phyloP scores from a whole-genome alignment of 2,797 vertebrate species.

The Pogonophryne albipinna region DNA sequence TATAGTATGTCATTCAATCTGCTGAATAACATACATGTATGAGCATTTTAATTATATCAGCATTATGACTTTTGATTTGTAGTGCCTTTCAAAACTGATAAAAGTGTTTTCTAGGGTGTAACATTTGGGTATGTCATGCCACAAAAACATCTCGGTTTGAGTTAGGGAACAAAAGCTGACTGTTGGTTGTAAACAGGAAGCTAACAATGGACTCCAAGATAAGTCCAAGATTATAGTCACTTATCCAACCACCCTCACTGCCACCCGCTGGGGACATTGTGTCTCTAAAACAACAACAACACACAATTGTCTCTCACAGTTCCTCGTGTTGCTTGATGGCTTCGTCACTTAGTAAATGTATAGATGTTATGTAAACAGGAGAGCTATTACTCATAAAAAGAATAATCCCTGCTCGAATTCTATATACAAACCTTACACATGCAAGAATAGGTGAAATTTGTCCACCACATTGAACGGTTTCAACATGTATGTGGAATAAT shows the following conservation, averaged over 20 bases:
- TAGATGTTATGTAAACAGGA: no score
- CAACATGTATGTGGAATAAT: constrained; percentile 9
- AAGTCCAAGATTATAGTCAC: not conserved
- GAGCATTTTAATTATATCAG: no score
- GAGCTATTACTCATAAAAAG: not conserved
- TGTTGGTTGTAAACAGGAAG: not conserved
- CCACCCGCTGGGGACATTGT: not conserved
- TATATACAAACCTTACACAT: no score
- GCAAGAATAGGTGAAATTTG: no score
- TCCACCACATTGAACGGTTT: not conserved
- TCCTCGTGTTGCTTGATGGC: not conserved
- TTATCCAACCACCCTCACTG: not conserved
- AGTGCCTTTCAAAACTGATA: not conserved
- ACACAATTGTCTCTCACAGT: not conserved
- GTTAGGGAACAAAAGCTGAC: not conserved
- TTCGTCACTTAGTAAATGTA: not conserved
- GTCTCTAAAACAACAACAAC: not conserved
- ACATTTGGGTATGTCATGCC: no score
- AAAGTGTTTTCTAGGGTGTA: no score
- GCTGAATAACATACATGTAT: no score
- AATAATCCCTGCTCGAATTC: no score
- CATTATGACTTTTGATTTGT: no score
- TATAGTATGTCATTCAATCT: no score
- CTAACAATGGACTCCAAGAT: not conserved
- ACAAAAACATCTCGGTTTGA: no score